These are phyloP conservation scores for Desmophyllum pertusum DNA, from an alignment of 92 coral and sea anemone species.

Conservation along the genomic window DNA sequence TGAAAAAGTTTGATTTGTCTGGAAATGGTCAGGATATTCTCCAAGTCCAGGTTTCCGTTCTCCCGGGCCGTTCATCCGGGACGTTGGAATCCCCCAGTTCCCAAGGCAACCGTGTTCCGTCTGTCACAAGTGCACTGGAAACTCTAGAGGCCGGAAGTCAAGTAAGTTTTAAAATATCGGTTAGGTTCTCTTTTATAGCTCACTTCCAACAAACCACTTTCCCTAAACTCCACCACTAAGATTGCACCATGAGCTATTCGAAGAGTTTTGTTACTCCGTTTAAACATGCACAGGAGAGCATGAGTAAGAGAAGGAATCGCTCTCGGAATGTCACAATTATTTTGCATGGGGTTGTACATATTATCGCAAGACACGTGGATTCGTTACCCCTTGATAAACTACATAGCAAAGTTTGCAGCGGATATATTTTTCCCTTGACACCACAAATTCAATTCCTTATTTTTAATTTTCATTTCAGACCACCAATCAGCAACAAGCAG, in stretches of 20 bases:
- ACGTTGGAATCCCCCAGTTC: not conserved
- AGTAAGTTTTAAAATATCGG: not conserved
- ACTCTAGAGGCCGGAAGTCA: not conserved
- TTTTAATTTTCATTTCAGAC: slow-evolving; percentile 1
- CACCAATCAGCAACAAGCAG: not conserved
- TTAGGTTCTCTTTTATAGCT: not conserved
- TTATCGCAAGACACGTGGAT: too few species aligned
- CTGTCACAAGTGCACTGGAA: not conserved
- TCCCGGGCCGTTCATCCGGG: slow-evolving; percentile 14
- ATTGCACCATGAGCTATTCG: too few species aligned
- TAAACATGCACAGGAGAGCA: not conserved
- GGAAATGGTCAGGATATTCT: not conserved
- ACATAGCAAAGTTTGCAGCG: too few species aligned
- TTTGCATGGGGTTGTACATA: too few species aligned
- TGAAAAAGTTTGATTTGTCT: slow-evolving; percentile 12
- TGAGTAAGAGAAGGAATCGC: too few species aligned
- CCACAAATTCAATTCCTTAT: not conserved
- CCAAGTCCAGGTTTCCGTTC: slow-evolving; percentile 10
- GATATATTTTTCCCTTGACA: too few species aligned
- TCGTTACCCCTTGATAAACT: too few species aligned
- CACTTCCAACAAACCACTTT: not conserved
- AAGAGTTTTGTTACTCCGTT: too few species aligned
- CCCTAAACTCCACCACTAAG: too few species aligned
- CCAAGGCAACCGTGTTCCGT: slow-evolving; percentile 22
- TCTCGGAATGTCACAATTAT: too few species aligned